Conservation (phyloP, 2,113 vertebrate species). For the Stegastes partitus region DNA sequence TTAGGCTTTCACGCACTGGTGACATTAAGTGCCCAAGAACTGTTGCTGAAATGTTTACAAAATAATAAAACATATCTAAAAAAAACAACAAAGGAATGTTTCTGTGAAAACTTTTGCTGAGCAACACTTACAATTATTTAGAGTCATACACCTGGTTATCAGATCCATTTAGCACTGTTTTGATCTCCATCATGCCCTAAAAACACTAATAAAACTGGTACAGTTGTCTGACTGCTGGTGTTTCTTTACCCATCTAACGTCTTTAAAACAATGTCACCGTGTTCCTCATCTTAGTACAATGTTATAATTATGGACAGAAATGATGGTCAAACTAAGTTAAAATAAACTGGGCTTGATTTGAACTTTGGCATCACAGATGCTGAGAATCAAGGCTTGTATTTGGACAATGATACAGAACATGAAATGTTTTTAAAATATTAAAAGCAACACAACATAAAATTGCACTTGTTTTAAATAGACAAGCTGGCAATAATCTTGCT, state of each 20-base stretch:
- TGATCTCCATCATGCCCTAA: too few relatives aligned
- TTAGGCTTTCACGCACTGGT: not conserved
- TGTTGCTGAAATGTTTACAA: not conserved
- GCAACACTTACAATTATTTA: too few relatives aligned
- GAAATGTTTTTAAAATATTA: not conserved
- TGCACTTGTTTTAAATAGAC: too few relatives aligned
- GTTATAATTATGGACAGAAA: not conserved
- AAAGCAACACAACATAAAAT: not conserved
- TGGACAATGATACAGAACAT: not conserved
- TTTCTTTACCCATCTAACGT: not conserved
- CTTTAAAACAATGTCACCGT: not conserved
- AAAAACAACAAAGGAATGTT: not conserved
- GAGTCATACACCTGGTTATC: too few relatives aligned
- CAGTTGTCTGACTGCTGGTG: not conserved
- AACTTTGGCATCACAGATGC: not conserved
- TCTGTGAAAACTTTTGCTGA: too few relatives aligned
- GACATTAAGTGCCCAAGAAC: too few relatives aligned
- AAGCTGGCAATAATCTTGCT: too few relatives aligned
- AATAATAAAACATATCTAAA: not conserved
- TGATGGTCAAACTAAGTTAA: not conserved
- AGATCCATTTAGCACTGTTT: too few relatives aligned
- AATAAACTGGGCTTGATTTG: not conserved
- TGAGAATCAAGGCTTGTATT: not conserved
- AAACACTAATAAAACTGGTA: too few relatives aligned
- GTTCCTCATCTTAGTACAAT: not conserved